These are phyloP conservation scores for Siniperca scherzeri DNA, from an alignment of 2,797 vertebrate species.

Conservation along the genomic window DNA sequence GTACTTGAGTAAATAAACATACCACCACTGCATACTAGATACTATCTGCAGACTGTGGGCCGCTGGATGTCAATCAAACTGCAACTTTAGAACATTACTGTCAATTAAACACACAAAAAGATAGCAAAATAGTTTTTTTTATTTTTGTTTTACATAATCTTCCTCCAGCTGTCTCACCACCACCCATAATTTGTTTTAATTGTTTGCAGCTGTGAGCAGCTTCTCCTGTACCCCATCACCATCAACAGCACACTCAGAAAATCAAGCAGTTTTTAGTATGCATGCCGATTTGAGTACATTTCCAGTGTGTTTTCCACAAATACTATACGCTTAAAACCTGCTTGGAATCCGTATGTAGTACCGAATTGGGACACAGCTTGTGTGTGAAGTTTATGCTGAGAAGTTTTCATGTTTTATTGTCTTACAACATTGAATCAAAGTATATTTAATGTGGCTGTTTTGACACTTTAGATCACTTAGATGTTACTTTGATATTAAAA, in stretches of 20 bases:
- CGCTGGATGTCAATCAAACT: too few relatives aligned
- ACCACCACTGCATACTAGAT: too few relatives aligned
- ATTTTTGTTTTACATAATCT: background rate
- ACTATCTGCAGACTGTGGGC: too few relatives aligned
- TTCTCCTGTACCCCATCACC: background rate
- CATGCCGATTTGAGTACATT: background rate
- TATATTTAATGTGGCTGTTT: background rate
- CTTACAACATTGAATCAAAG: background rate
- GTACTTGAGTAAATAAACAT: too few relatives aligned
- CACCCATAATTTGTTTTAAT: background rate
- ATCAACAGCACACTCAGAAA: background rate
- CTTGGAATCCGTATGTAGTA: background rate
- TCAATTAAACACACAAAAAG: background rate
- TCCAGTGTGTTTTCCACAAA: background rate
- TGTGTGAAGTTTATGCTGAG: too few relatives aligned
- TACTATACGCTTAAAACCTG: background rate
- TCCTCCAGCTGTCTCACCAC: conserved; percentile 9
- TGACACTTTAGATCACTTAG: background rate
- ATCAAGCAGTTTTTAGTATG: background rate
- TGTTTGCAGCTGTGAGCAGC: conserved; percentile 19
- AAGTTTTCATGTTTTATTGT: background rate
- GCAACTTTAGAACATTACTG: too few relatives aligned
- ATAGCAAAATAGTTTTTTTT: background rate
- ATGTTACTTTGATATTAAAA: background rate
- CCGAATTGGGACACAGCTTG: background rate